Base-by-base conservation (phyloP, 1,140 invertebrate species). In the Helicorthomorpha holstii region DNA sequence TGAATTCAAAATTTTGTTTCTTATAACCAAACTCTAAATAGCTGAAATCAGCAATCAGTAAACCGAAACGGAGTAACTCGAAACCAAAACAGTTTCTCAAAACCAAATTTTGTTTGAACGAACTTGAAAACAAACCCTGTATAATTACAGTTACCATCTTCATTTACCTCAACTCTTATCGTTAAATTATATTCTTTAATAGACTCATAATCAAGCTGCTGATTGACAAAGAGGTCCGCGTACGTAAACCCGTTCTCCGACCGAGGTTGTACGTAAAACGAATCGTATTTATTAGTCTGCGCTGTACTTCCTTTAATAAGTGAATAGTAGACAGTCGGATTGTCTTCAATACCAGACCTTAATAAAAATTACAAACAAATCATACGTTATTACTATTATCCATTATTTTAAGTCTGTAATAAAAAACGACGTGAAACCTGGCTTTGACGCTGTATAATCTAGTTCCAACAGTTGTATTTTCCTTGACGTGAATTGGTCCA, bases 391-490 rank as follows among this genome's bases (percentile, higher is more conserved):
- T 12, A 41, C 19, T 12, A 41, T 41, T 41, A 41, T 12, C 38
- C 12, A 12, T 12, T 12, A 41, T 41, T 41, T 12, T 41, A 41
- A n/a, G n/a, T n/a, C n/a, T n/a, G n/a, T n/a, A n/a, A n/a, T n/a
- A n/a, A n/a, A n/a, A n/a, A n/a, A n/a, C n/a, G 19, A 44, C 22
- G 22, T 27, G 4, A 41, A 49, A 92, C 88, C 88, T 91, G 80
- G 89, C 89, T 85, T 92, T 93, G 73, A 92, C 82, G 72, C 88
- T 90, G 68, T 90, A 82, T 76, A 95, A 87, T 80, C 85, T 91
- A 74, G 85, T 84, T 71, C 89, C 90, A 69, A 93, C 85, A 72
- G 87, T 82, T 75, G 87, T 82, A 76, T 92, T 92, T 79, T 95
- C 90, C 80, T 87, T 86, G 75, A 92, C 85, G 80, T 82, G 88